phyloP scores from a whole-genome alignment of 1,140 invertebrate genomes.

The Caenorhabditis brenneri region DNA sequence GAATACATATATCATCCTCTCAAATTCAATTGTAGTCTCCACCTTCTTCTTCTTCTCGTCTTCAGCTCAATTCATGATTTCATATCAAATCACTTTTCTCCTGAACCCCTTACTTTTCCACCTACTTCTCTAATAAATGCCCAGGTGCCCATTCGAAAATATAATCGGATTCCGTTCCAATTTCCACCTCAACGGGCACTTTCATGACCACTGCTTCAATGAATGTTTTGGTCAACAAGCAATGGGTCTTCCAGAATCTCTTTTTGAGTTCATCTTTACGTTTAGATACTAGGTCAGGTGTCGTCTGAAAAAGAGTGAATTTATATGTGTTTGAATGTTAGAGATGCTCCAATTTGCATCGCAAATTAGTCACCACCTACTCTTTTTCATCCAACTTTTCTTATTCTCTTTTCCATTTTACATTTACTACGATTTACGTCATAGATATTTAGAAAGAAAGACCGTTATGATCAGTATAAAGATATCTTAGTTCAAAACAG shows the following conservation, averaged over 20 bases:
- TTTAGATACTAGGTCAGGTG: not conserved
- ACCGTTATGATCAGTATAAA: no score
- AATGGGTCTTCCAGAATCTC: no score
- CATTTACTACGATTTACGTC: not conserved
- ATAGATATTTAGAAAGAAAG: no score
- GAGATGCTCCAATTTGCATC: slow-evolving; percentile 38
- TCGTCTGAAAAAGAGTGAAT: not conserved
- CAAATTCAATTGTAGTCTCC: not conserved
- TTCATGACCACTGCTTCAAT: not conserved
- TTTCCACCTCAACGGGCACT: slow-evolving; percentile 9
- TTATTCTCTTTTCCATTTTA: not conserved
- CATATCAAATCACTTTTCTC: not conserved
- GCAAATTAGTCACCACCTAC: slow-evolving; percentile 38
- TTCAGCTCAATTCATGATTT: not conserved
- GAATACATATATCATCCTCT: not conserved
- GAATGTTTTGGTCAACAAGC: not conserved
- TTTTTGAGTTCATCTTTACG: not conserved
- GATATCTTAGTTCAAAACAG: no score
- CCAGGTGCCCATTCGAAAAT: not conserved
- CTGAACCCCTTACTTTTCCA: not conserved
- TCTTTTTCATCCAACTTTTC: not conserved
- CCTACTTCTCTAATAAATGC: not conserved
- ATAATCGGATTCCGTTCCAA: slow-evolving; percentile 12
- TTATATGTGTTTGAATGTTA: not conserved
- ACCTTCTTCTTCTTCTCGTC: not conserved